A percentile compares a stretch with the other conserved stretches of the same genome.
These are phyloP conservation scores for Petrolisthes manimaculis DNA, from an alignment of 2,888 invertebrate genomes.

Conservation along the genomic window DNA sequence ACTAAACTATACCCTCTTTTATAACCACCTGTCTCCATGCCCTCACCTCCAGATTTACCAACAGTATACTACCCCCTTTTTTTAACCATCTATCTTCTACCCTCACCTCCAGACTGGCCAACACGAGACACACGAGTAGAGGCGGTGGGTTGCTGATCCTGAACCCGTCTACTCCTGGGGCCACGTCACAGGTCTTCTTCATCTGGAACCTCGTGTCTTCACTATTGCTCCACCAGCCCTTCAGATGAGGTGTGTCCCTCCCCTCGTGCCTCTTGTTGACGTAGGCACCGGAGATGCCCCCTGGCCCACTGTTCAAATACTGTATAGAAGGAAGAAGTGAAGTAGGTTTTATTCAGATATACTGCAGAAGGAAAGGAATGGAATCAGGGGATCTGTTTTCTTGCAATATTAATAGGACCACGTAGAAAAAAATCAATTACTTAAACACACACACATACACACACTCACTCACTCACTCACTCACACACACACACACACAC, in stretches of 20 bases:
- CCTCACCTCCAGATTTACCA: neutral
- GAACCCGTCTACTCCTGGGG: conserved; percentile 72
- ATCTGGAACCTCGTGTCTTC: conserved; percentile 73
- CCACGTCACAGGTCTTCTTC: conserved; percentile 72
- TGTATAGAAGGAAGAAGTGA: conserved; percentile 57
- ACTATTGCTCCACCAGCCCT: conserved; percentile 76
- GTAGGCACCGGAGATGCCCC: conserved; percentile 73
- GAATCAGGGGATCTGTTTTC: neutral
- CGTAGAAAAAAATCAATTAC: neutral
- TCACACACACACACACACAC: conserved; percentile 67
- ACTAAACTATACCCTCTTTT: conserved; percentile 40
- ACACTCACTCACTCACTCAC: neutral
- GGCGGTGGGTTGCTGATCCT: conserved; percentile 74
- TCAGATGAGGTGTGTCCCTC: conserved; percentile 68
- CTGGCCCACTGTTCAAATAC: conserved; percentile 73
- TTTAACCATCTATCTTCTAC: neutral
- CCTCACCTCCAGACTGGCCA: conserved; percentile 66
- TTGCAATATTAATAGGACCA: neutral
- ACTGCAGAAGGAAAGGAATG: neutral
- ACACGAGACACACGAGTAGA: conserved; percentile 58
- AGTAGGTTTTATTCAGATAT: neutral
- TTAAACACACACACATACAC: too few species aligned
- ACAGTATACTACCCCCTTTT: neutral
- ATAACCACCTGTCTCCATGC: neutral
- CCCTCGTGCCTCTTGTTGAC: conserved; percentile 71